Evolutionary conservation across 2,113 vertebrate species (phyloP), one percentile per base, ranked within the genome.

Genomic region (Sminthopsis crassicaudata): DNA sequence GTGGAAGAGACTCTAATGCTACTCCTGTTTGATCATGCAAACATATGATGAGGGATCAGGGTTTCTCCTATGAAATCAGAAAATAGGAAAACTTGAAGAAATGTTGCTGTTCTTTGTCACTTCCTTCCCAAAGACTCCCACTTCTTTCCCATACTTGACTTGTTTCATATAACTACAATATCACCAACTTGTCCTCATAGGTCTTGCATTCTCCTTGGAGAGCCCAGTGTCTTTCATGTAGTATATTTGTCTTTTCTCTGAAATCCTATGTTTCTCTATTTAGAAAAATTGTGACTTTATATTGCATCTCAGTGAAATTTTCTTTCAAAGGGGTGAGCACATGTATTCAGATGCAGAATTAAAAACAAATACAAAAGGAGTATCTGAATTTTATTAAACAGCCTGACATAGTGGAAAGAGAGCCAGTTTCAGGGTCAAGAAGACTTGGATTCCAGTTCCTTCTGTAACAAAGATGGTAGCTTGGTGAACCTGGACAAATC

Each of bases 31-130:
- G 42, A 91, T 90, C 52, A 93, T 96, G 25, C 48, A 88, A 60
- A 84, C 94, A 4, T 3, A 23, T 95, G 94, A 96, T 91, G 52
- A 96, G 53, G 94, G 19, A 25, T 10, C 89, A 8, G 57, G 5
- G 95, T 89, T 97, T 94, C 53, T 94, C 90, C 94, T 93, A 91
- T 54, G 90, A 96, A 95, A 94, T 92, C 36, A 52, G 23, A 94
- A 46, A 91, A 89, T 93, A 91, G 91, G 8, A 96, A 95, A 46
- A 91, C 4, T 30, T 53, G n/a, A 94, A 90, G 36, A 67, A n/a
- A 46, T 57, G 95, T 92, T 93, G 94, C n/a, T 96, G 26, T 94
- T 30, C 94, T 95, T n/a, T 76, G 1, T 92, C 91, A 92, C 90
- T 30, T 76, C 92, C 91, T 93, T 8, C 55, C 27, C 5, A 89